Evolutionary conservation across 2,113 vertebrate species (phyloP).

Genomic region (Coregonus clupeaformis): DNA sequence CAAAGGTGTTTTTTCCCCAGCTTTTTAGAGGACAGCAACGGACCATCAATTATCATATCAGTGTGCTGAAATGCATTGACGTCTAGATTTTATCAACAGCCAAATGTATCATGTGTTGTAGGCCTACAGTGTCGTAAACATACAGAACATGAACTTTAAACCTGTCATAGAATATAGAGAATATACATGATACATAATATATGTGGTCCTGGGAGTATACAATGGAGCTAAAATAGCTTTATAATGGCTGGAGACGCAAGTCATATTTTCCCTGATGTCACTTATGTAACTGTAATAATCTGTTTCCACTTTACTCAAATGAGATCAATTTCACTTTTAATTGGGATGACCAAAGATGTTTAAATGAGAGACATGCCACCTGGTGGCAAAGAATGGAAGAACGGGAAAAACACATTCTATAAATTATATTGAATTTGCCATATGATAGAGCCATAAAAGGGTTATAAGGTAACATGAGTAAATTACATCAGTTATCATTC

Average conservation of each 20-base stretch:
- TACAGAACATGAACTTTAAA: no score
- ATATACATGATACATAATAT: background rate
- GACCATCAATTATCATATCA: background rate
- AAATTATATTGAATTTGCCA: background rate
- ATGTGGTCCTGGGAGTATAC: background rate
- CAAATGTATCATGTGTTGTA: no score
- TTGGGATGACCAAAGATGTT: background rate
- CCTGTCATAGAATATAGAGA: no score
- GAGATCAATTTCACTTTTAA: background rate
- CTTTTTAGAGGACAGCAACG: background rate
- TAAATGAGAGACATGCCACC: slow-evolving; percentile 27
- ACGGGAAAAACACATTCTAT: background rate
- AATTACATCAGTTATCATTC: background rate
- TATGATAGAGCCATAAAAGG: background rate
- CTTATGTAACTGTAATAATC: slow-evolving; percentile 18
- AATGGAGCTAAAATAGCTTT: background rate
- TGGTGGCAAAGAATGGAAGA: slow-evolving; percentile 20
- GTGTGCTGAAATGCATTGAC: background rate
- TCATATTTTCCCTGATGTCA: background rate
- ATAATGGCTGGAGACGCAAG: background rate
- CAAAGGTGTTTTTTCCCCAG: background rate
- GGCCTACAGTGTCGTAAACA: no score
- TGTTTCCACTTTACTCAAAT: slow-evolving; percentile 28
- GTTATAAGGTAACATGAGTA: background rate
- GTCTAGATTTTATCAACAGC: no score